phyloP scores from a whole-genome alignment of 1,140 invertebrate genomes.

The Onthophagus taurus region DNA sequence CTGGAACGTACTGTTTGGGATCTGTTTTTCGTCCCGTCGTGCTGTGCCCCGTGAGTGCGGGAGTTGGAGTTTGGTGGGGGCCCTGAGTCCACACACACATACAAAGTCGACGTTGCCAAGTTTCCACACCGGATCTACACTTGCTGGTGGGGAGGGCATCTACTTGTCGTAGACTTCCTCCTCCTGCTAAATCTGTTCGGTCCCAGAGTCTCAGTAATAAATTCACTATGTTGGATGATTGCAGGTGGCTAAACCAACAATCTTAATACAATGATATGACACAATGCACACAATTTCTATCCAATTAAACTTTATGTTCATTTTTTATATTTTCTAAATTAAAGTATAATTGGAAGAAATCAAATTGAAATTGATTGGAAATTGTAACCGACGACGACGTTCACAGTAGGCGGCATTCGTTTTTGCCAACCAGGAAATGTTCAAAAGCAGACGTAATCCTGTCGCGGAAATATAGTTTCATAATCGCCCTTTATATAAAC shows the following conservation, averaged over 20 bases:
- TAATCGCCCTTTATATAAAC: too few species aligned
- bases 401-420: too few species aligned
- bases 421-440: too few species aligned
- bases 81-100: constrained; percentile 9
- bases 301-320: too few species aligned
- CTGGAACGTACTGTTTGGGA: constrained; percentile 28
- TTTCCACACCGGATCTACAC: constrained; percentile 27
- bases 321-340: too few species aligned
- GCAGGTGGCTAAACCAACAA: constrained; percentile 9
- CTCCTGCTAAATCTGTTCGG: constrained; percentile 15
- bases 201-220: constrained; percentile 8
- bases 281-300: too few species aligned
- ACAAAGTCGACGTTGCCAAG: constrained; percentile 21
- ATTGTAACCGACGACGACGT: too few species aligned
- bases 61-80: constrained; percentile 21
- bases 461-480: too few species aligned
- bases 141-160: constrained; percentile 17
- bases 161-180: constrained; percentile 14
- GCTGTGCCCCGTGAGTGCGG: constrained; percentile 20
- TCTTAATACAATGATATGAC: too few species aligned
- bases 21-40: constrained; percentile 20
- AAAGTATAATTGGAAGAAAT: too few species aligned
- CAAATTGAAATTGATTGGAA: too few species aligned
- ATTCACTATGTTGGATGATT: constrained; percentile 8
- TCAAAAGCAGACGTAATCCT: too few species aligned